phyloP scores from a whole-genome alignment of 2,888 invertebrate species.

The Helicoverpa assulta region DNA sequence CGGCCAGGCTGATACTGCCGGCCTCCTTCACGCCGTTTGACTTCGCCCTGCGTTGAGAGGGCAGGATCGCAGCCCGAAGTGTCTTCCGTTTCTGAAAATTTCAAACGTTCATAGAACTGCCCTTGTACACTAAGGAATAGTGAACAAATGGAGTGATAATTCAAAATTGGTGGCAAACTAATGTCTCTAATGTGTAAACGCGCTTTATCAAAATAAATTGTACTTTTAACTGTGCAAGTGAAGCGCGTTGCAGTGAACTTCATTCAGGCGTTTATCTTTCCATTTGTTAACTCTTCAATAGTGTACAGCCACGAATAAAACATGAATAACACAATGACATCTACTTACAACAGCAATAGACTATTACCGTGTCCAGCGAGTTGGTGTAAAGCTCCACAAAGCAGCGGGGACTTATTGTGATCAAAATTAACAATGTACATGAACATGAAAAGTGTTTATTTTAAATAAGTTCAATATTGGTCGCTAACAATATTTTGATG shows the following conservation, averaged over 20 bases:
- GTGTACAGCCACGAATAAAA: constrained; percentile 38
- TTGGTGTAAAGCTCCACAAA: constrained; percentile 71
- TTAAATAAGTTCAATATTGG: constrained; percentile 76
- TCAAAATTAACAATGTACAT: constrained; percentile 81
- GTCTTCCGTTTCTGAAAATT: constrained; percentile 96
- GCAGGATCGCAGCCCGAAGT: constrained; percentile 94
- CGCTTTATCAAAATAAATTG: neutral
- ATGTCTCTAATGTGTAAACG: neutral
- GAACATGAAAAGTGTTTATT: constrained; percentile 83
- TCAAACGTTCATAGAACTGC: constrained; percentile 21
- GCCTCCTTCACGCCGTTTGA: constrained; percentile 95
- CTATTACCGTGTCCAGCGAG: constrained; percentile 72
- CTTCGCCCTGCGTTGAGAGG: constrained; percentile 94
- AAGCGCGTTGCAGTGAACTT: neutral
- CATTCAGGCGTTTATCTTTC: constrained; percentile 16
- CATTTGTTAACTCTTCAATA: constrained; percentile 37
- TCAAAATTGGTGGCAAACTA: neutral
- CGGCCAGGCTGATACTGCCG: constrained; percentile 94
- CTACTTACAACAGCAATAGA: constrained; percentile 83
- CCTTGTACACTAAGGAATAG: constrained; percentile 35
- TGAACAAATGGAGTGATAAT: constrained; percentile 43
- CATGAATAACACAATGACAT: constrained; percentile 59
- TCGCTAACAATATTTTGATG: constrained; percentile 79
- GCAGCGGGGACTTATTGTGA: constrained; percentile 76
- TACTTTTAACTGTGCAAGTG: neutral